Conservation (phyloP, 2,888 invertebrate species). For the Crematogaster levior region DNA sequence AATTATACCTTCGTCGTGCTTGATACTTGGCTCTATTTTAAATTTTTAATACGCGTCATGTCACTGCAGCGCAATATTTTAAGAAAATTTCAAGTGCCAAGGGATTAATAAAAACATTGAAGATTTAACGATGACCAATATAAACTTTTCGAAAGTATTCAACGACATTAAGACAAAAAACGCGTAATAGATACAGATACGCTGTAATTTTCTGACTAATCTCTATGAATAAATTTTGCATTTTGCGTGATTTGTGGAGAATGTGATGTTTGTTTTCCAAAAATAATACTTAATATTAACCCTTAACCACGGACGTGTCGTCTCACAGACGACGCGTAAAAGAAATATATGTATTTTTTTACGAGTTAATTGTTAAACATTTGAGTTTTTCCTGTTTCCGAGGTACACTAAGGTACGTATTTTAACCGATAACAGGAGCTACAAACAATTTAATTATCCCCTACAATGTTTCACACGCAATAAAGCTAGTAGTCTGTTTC, state of each 20-base stretch:
- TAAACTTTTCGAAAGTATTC: not conserved
- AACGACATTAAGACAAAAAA: not conserved
- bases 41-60: slow-evolving; percentile 18
- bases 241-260: not conserved
- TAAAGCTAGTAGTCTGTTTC: too few relatives aligned
- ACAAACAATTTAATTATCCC: too few relatives aligned
- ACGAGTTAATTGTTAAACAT: too few relatives aligned
- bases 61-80: not conserved
- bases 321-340: too few relatives aligned
- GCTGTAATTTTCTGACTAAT: not conserved
- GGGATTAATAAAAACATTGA: not conserved
- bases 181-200: not conserved
- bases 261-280: not conserved
- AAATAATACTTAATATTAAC: not conserved
- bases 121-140: not conserved
- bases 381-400: too few relatives aligned
- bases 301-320: too few relatives aligned
- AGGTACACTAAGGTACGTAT: too few relatives aligned
- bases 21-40: slow-evolving; percentile 15
- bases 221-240: not conserved
- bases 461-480: too few relatives aligned
- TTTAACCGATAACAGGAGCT: too few relatives aligned
- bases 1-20: slow-evolving; percentile 19
- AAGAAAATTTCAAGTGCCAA: not conserved
- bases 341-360: too few relatives aligned